Evolutionary conservation across 2,888 invertebrate genomes (phyloP).

Genomic region (Nemoura dubitans): DNA sequence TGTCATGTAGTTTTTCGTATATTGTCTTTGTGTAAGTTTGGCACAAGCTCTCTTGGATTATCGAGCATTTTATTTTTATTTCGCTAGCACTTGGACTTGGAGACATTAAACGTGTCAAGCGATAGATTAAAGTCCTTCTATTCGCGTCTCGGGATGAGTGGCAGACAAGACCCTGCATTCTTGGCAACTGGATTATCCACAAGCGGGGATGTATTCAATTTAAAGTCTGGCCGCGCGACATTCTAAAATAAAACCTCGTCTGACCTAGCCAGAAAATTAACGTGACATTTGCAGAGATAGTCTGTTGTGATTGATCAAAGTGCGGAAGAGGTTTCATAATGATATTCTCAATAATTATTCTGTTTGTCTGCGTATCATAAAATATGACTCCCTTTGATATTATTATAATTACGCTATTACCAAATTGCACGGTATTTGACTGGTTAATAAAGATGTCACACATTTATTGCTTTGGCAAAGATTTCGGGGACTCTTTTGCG

Average conservation of each 20-base stretch:
- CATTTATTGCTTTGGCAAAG: background rate
- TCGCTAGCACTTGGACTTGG: background rate
- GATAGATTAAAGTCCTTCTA: conserved; percentile 7
- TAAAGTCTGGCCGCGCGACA: background rate
- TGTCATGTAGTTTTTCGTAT: background rate
- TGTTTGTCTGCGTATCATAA: background rate
- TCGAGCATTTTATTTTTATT: background rate
- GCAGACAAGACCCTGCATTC: background rate
- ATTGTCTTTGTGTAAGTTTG: background rate
- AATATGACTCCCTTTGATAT: background rate
- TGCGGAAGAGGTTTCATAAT: background rate
- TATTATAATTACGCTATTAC: background rate
- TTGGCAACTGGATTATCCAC: conserved; percentile 28
- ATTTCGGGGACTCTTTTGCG: background rate
- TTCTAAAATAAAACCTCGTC: background rate
- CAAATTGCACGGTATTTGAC: background rate
- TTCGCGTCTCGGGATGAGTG: background rate
- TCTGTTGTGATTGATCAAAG: background rate
- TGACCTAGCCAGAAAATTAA: conserved; percentile 14
- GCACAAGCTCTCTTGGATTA: background rate
- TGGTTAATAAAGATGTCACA: background rate
- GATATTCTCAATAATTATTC: background rate
- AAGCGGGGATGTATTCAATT: conserved; percentile 24
- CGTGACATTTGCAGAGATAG: background rate
- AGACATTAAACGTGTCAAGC: conserved; percentile 4